A percentile compares a stretch with the other conserved stretches of the same genome.
These are phyloP conservation scores for Paramacrobiotus metropolitanus DNA, from an alignment of 1,140 invertebrate genomes.

Conservation along the genomic window DNA sequence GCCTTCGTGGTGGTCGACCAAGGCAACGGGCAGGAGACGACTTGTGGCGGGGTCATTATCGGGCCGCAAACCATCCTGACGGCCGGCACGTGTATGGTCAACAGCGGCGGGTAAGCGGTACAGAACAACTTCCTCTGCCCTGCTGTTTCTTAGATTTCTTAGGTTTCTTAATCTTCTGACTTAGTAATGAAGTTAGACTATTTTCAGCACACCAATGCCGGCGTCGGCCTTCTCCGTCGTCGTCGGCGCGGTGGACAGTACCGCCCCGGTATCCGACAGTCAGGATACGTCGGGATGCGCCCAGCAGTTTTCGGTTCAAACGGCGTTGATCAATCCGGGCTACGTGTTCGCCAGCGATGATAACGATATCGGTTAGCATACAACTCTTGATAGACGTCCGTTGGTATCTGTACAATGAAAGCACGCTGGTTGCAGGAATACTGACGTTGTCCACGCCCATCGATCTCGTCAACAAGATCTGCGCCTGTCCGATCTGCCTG, in stretches of 20 bases:
- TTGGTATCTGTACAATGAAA: too few species aligned
- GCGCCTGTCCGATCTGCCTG: background rate
- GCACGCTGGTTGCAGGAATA: background rate
- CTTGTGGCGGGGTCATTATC: background rate
- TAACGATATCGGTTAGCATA: background rate
- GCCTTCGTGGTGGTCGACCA: background rate
- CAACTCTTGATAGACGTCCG: too few species aligned
- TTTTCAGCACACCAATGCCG: too few species aligned
- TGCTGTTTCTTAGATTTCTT: too few species aligned
- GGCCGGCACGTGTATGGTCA: background rate
- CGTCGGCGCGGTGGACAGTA: background rate
- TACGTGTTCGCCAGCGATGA: background rate
- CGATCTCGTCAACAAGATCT: background rate
- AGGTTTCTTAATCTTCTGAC: too few species aligned
- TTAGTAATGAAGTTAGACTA: too few species aligned
- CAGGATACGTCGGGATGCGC: background rate
- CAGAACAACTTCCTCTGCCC: too few species aligned
- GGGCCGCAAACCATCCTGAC: background rate
- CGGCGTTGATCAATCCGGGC: background rate
- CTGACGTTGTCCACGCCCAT: background rate
- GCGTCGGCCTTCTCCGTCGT: background rate
- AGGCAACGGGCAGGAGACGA: background rate
- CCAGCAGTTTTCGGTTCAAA: background rate
- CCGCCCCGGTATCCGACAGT: background rate
- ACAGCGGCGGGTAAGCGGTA: too few species aligned